phyloP scores from a whole-genome alignment of 2,888 invertebrate species.

The Dolichopus griseipennis region DNA sequence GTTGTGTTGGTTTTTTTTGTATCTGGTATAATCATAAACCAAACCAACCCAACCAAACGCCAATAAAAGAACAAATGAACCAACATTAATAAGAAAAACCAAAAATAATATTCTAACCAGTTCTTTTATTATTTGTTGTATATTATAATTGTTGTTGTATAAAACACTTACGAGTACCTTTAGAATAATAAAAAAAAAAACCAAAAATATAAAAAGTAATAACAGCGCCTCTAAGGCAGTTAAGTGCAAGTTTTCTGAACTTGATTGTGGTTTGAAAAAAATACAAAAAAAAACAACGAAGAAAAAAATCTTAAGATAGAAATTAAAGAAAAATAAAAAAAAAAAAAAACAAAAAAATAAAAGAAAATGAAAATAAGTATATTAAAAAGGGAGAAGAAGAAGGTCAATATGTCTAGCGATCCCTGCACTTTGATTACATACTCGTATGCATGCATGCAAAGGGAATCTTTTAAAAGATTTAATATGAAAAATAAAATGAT shows the following conservation, averaged over 20 bases:
- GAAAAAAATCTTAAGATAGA: background rate
- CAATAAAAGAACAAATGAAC: background rate
- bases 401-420: conserved; percentile 10
- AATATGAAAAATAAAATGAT: too few species aligned
- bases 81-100: background rate
- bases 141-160: too few species aligned
- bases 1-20: too few species aligned
- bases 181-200: background rate
- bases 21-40: background rate
- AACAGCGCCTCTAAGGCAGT: background rate
- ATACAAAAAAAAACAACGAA: too few species aligned
- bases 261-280: background rate
- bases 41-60: background rate
- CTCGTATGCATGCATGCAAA: background rate
- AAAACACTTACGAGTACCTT: background rate
- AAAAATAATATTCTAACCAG: background rate
- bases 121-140: background rate
- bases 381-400: conserved; percentile 8
- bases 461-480: too few species aligned
- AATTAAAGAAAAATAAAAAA: background rate
- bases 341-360: background rate
- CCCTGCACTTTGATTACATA: background rate
- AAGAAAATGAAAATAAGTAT: background rate
- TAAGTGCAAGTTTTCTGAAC: background rate
- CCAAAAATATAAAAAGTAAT: background rate